These are phyloP conservation scores for Nephrocerus scutellatus DNA, from an alignment of 2,888 invertebrate species.

Conservation along the genomic window DNA sequence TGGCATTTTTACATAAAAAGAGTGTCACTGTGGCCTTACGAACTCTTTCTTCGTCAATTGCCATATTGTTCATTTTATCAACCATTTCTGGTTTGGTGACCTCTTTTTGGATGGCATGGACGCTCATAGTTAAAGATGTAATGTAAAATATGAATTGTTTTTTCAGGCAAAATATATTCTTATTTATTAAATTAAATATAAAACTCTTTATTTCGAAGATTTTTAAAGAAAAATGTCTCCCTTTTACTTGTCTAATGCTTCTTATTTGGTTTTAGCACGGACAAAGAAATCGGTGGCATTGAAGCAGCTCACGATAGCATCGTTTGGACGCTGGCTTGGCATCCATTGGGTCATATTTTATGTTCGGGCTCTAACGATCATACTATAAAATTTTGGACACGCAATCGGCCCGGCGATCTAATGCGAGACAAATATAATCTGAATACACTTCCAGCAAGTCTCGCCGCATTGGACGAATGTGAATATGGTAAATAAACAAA, in stretches of 20 bases:
- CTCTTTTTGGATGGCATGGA: too few relatives aligned
- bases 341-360: conserved; percentile 96
- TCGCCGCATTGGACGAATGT: conserved; percentile 62
- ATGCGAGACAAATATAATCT: conserved; percentile 98
- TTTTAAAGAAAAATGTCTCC: neutral
- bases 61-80: too few relatives aligned
- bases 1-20: too few relatives aligned
- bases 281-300: conserved; percentile 96
- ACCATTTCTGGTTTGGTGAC: too few relatives aligned
- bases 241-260: conserved; percentile 18
- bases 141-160: too few relatives aligned
- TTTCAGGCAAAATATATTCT: neutral
- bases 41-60: too few relatives aligned
- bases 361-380: conserved; percentile 99
- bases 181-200: neutral
- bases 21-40: too few relatives aligned
- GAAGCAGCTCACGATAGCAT: conserved; percentile 99
- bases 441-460: conserved; percentile 81
- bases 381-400: conserved; percentile 97
- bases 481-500: conserved; percentile 53
- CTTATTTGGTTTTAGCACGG: conserved; percentile 56
- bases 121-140: too few relatives aligned
- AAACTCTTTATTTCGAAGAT: neutral
- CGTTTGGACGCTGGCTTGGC: conserved; percentile 99
- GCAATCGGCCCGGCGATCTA: conserved; percentile 95